These are phyloP conservation scores for Clarias pachynema DNA, from an alignment of 2,797 vertebrate species.

Conservation along the genomic window DNA sequence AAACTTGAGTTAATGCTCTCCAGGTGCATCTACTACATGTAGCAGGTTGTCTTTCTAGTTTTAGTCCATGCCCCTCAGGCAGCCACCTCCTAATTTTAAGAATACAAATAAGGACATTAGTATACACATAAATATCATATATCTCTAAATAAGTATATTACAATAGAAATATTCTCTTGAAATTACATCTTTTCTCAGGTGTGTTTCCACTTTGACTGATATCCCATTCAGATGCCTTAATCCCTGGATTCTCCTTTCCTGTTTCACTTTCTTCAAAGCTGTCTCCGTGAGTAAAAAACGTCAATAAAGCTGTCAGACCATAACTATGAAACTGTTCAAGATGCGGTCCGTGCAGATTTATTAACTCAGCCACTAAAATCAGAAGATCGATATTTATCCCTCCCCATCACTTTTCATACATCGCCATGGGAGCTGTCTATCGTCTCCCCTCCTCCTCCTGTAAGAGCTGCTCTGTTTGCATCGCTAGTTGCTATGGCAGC, in stretches of 20 bases:
- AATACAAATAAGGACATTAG: neutral
- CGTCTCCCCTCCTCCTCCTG: neutral
- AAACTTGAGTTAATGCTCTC: neutral
- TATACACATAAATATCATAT: neutral
- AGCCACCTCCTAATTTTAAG: neutral
- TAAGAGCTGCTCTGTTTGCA: neutral
- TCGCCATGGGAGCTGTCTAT: neutral
- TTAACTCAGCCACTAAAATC: conserved; percentile 20
- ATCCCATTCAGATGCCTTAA: conserved; percentile 8
- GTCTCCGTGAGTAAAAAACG: neutral
- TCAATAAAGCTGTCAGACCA: conserved; percentile 10
- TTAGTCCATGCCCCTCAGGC: neutral
- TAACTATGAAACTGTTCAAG: conserved; percentile 5
- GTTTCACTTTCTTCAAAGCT: neutral
- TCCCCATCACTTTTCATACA: neutral
- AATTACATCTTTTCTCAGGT: neutral
- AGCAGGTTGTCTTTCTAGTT: neutral
- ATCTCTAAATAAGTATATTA: neutral
- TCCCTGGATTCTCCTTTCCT: neutral
- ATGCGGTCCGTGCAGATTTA: conserved; percentile 19
- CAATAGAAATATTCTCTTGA: neutral
- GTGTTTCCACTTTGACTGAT: neutral
- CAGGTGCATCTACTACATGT: neutral
- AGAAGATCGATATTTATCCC: conserved; percentile 10
- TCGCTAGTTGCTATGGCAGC: neutral